phyloP scores from a whole-genome alignment of 2,888 invertebrate genomes.

The Agonum fuliginosum region DNA sequence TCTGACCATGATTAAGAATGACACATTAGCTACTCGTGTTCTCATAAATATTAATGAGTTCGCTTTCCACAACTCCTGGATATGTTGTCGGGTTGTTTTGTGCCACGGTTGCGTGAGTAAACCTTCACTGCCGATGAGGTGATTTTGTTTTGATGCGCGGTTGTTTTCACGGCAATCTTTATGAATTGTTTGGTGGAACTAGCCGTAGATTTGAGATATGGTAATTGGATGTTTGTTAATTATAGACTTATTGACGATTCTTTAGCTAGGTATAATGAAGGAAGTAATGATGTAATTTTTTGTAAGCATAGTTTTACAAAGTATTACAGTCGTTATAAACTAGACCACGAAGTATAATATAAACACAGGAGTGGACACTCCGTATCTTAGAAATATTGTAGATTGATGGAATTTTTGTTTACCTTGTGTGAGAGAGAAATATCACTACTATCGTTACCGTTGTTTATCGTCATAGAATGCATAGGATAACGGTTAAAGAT shows the following conservation, averaged over 20 bases:
- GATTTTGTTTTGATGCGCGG: constrained; percentile 30
- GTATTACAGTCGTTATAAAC: too few species aligned
- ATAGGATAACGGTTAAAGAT: too few species aligned
- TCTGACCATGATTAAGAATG: constrained; percentile 59
- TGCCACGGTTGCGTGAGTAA: constrained; percentile 21
- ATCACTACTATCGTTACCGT: too few species aligned
- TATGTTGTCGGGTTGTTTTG: not conserved
- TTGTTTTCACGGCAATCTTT: constrained; percentile 21
- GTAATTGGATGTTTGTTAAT: constrained; percentile 23
- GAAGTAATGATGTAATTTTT: not conserved
- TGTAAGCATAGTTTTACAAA: not conserved
- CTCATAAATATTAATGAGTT: constrained; percentile 56
- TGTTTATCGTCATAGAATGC: too few species aligned
- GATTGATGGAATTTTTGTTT: too few species aligned
- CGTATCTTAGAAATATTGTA: too few species aligned
- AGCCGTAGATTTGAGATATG: constrained; percentile 8
- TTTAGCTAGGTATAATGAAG: not conserved
- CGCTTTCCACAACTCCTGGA: not conserved
- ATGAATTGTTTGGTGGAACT: not conserved
- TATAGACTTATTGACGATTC: not conserved
- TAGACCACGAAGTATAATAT: too few species aligned
- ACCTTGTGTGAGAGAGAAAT: too few species aligned
- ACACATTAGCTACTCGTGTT: constrained; percentile 53
- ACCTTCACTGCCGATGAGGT: not conserved
- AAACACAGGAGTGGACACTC: too few species aligned